Evolutionary conservation across 2,888 invertebrate species (phyloP), one percentile per base, ranked within the genome.

Genomic region (Vandiemenella viatica): DNA sequence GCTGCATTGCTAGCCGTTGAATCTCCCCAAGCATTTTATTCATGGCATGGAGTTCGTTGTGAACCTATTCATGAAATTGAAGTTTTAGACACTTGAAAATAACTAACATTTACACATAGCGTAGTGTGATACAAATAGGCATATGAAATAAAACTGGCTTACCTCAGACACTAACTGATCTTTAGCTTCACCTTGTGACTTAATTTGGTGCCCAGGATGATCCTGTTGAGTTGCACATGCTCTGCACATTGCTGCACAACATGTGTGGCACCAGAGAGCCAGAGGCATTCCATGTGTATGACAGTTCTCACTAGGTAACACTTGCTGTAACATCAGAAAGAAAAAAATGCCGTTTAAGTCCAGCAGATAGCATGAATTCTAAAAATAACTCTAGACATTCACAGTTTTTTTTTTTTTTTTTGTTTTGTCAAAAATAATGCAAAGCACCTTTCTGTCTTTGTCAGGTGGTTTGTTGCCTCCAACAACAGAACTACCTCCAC

Each of bases 201-300:
- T 79, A 55, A 81, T 74, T 64, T 76, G 74, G 66, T 82, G 80
- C 50, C 71, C 72, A 44, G 75, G 71, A 62, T 81, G 81, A 56
- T 80, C 77, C 54, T 72, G 71, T 37, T 76, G 76, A 18, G 75
- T 71, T 41, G 77, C 79, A 63, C 81, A 83, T 20, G 77, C 79
- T 54, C 79, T 71, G 60, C 81, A 82, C 23, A 82, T 69, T 53
- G 76, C 70, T 50, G 69, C 66, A 56, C 75, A 72, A 63, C 82
- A 82, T 50, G 75, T 74, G 58, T 74, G 74, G 64, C 83, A 83
- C 81, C 82, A 83, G 51, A 79, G 67, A 19, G 77, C 76, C 59
- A 78, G 69, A 46, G 81, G 82, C 79, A 80, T 80, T 55, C 77
- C 79, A 63, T 81, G 82, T 54, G 77, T 77, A 65, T 76, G 76